These are phyloP conservation scores for Zootermopsis nevadensis DNA, from an alignment of 2,888 invertebrate species.

Conservation along the genomic window DNA sequence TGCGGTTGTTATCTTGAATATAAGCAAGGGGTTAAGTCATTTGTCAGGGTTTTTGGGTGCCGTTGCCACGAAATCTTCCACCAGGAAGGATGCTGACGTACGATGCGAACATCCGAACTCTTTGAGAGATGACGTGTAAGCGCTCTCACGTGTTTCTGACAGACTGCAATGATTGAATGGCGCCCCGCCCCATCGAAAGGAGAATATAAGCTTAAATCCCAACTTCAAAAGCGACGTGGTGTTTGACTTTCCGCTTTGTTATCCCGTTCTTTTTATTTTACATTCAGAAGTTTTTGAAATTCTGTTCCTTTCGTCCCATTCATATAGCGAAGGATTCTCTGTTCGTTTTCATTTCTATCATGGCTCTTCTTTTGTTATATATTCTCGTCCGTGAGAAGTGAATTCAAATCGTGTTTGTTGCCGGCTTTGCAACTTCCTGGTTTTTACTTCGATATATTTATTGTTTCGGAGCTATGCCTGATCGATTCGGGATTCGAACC, in stretches of 20 bases:
- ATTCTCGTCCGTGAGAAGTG: neutral
- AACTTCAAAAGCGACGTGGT: slow-evolving; percentile 13
- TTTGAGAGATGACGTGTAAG: neutral
- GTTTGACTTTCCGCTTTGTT: neutral
- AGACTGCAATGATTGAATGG: neutral
- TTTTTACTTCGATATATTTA: too few relatives aligned
- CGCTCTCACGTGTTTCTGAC: neutral
- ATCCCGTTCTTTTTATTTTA: neutral
- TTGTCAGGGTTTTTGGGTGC: too few relatives aligned
- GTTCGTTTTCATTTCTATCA: neutral
- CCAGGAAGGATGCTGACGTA: too few relatives aligned
- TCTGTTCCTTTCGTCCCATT: neutral
- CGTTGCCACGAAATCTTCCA: too few relatives aligned
- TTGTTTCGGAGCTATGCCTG: too few relatives aligned
- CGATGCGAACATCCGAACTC: neutral
- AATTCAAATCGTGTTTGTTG: neutral
- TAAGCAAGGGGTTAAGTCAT: too few relatives aligned
- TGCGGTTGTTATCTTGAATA: too few relatives aligned
- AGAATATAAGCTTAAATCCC: slow-evolving; percentile 5
- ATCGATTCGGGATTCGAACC: too few relatives aligned
- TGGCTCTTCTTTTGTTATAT: neutral
- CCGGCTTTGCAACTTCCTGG: neutral
- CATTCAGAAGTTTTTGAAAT: neutral
- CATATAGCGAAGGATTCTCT: neutral
- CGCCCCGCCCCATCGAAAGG: neutral